These are phyloP conservation scores for Orthosia gothica DNA, from an alignment of 2,888 invertebrate genomes.

Conservation along the genomic window DNA sequence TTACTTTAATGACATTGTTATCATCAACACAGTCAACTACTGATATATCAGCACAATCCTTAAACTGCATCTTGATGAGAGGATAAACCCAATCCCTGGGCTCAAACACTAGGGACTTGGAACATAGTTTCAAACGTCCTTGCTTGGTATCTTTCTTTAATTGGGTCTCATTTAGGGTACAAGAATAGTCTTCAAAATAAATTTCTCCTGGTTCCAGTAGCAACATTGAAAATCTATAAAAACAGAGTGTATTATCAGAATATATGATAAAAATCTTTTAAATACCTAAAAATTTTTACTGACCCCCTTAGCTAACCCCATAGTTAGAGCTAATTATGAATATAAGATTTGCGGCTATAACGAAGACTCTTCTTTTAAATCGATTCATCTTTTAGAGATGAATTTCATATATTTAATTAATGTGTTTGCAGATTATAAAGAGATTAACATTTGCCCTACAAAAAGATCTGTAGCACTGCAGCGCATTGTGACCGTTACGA, in stretches of 20 bases:
- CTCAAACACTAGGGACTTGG: conserved; percentile 97
- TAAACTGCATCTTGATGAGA: conserved; percentile 95
- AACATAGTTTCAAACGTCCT: conserved; percentile 96
- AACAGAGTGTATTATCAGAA: background rate
- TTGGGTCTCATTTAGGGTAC: conserved; percentile 89
- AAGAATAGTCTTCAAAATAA: conserved; percentile 97
- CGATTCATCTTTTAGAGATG: no score
- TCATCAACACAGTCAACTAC: conserved; percentile 75
- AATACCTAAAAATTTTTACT: background rate
- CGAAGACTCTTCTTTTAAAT: background rate
- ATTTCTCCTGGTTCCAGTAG: conserved; percentile 97
- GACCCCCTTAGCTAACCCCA: background rate
- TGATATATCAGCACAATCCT: conserved; percentile 93
- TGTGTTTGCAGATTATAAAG: conserved; percentile 3
- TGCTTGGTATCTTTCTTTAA: conserved; percentile 87
- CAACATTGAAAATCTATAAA: conserved; percentile 95
- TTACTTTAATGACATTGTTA: conserved; percentile 92
- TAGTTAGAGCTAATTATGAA: background rate
- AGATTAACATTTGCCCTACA: conserved; percentile 41
- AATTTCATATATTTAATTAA: background rate
- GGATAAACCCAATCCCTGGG: conserved; percentile 95
- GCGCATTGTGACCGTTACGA: conserved; percentile 60
- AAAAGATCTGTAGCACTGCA: conserved; percentile 50
- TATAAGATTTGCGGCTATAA: background rate
- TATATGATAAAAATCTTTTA: background rate